Conservation (phyloP, 2,888 invertebrate species). For the Pinctada fucata region DNA sequence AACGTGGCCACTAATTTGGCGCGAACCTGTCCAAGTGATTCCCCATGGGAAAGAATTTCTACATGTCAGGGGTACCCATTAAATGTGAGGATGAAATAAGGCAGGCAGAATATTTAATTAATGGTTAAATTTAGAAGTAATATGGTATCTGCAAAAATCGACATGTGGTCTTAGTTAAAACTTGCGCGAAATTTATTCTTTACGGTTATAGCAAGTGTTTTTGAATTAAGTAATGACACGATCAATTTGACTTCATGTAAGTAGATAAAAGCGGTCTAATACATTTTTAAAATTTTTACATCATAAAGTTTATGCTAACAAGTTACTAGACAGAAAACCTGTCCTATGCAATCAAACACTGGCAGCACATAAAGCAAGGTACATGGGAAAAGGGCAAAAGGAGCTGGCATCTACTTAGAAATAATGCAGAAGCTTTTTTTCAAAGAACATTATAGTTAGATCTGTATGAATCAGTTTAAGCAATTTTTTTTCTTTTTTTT, state of each 20-base stretch:
- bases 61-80: neutral
- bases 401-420: too few relatives aligned
- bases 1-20: constrained; percentile 17
- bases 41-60: constrained; percentile 2
- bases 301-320: constrained; percentile 3
- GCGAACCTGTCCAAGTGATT: neutral
- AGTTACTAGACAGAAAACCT: neutral
- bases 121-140: neutral
- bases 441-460: too few relatives aligned
- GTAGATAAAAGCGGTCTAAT: neutral
- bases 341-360: too few relatives aligned
- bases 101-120: constrained; percentile 1
- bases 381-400: too few relatives aligned
- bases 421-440: too few relatives aligned
- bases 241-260: constrained; percentile 8
- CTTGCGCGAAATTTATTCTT: constrained; percentile 5
- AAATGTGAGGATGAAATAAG: neutral
- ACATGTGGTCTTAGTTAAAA: constrained; percentile 3
- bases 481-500: too few relatives aligned
- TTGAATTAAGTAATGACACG: constrained; percentile 25
- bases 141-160: neutral
- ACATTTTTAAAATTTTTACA: neutral
- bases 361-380: too few relatives aligned
- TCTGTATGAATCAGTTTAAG: too few relatives aligned
- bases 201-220: constrained; percentile 16